Percentiles rank a stretch among this genome's conserved stretches.
Conservation (phyloP, 1,140 invertebrate genomes). For the Zaprionus tsacasi region DNA sequence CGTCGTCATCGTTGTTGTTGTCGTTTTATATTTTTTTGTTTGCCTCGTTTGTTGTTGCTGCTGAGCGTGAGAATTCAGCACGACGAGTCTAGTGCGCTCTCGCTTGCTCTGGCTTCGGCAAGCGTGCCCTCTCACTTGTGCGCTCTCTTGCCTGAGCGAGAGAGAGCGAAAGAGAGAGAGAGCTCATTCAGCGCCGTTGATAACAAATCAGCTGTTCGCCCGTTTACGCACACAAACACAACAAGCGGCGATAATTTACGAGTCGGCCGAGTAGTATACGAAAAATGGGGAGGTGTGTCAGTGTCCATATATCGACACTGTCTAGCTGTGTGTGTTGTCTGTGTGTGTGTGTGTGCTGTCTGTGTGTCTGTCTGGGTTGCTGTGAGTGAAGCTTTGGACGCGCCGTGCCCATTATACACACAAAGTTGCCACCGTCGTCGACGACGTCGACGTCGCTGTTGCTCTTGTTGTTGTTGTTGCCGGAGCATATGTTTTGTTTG, state of each 20-base stretch:
- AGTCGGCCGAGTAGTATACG: constrained; percentile 42
- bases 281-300: constrained; percentile 66
- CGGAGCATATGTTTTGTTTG: constrained; percentile 65
- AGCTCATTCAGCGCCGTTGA: constrained; percentile 68
- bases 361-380: constrained; percentile 51
- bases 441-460: constrained; percentile 1
- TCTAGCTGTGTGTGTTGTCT: constrained; percentile 13
- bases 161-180: no score
- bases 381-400: constrained; percentile 58
- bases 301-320: constrained; percentile 32
- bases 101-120: constrained; percentile 3
- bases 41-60: constrained; percentile 47
- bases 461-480: constrained; percentile 38
- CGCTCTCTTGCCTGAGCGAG: constrained; percentile 14
- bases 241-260: constrained; percentile 41
- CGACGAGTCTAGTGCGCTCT: constrained; percentile 13
- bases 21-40: constrained; percentile 28
- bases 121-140: background rate
- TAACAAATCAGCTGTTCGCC: constrained; percentile 76
- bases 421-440: constrained; percentile 21
- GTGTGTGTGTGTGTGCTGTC: constrained; percentile 21
- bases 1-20: constrained; percentile 47
- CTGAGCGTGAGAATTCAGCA: constrained; percentile 52
- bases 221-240: constrained; percentile 28
- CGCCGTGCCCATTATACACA: constrained; percentile 42